Percentiles rank a stretch among this genome's conserved stretches.
These are phyloP conservation scores for Sebastes cheni DNA, from an alignment of 2,797 vertebrate genomes.

Conservation along the genomic window DNA sequence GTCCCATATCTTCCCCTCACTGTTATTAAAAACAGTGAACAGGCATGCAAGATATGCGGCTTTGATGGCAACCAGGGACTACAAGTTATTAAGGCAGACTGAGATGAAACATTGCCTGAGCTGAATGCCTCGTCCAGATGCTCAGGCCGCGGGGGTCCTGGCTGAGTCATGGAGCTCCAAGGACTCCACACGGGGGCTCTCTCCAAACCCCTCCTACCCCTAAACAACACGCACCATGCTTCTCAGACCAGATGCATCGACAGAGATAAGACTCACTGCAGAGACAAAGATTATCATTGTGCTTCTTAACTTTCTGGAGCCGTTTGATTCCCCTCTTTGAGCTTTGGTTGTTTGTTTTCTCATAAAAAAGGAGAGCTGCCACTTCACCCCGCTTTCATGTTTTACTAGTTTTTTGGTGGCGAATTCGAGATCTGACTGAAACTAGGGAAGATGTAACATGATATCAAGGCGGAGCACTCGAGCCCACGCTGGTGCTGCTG, in stretches of 20 bases:
- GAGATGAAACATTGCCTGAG: slow-evolving; percentile 40
- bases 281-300: slow-evolving; percentile 41
- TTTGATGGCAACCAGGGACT: slow-evolving; percentile 43
- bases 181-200: slow-evolving; percentile 56
- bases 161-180: slow-evolving; percentile 70
- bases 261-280: slow-evolving; percentile 55
- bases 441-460: not conserved
- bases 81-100: slow-evolving; percentile 50
- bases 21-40: slow-evolving; percentile 37
- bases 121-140: slow-evolving; percentile 74
- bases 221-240: slow-evolving; percentile 29
- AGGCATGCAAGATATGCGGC: slow-evolving; percentile 25
- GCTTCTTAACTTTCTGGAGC: slow-evolving; percentile 26
- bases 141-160: slow-evolving; percentile 71
- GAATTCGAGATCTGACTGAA: not conserved
- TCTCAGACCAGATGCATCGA: slow-evolving; percentile 57
- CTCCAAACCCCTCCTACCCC: slow-evolving; percentile 31
- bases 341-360: not conserved
- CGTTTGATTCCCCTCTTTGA: slow-evolving; percentile 21
- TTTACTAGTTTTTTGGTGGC: slow-evolving; percentile 1
- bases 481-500: slow-evolving; percentile 48
- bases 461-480: slow-evolving; percentile 15
- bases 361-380: not conserved
- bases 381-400: not conserved
- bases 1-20: not conserved